Evolutionary conservation across 2,888 invertebrate species (phyloP).

Genomic region (Kryphioiulus occultus): DNA sequence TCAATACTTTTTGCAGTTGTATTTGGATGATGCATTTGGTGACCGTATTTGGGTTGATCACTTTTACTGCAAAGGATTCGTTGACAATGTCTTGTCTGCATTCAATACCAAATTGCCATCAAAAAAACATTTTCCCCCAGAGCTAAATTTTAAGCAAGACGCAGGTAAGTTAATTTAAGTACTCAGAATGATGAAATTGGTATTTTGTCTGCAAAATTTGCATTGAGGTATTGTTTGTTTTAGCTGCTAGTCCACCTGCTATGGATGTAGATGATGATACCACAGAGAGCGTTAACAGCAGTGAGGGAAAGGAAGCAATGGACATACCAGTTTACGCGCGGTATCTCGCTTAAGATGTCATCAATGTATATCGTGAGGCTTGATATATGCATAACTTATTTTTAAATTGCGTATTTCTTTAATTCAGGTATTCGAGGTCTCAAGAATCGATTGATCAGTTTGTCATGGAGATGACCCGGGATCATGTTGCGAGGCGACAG

Average conservation of each 20-base stretch:
- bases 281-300: slow-evolving; percentile 48
- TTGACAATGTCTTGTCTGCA: slow-evolving; percentile 87
- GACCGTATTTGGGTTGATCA: slow-evolving; percentile 95
- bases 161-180: slow-evolving; percentile 52
- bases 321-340: slow-evolving; percentile 45
- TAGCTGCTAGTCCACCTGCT: slow-evolving; percentile 52
- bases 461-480: slow-evolving; percentile 85
- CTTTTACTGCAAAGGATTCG: slow-evolving; percentile 86
- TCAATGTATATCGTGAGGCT: background rate
- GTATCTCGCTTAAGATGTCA: slow-evolving; percentile 57
- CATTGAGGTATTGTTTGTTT: background rate
- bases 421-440: slow-evolving; percentile 69
- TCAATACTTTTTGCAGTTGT: slow-evolving; percentile 69
- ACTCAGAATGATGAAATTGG: no score
- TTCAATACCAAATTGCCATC: slow-evolving; percentile 82
- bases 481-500: slow-evolving; percentile 83
- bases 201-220: no score
- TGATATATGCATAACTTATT: background rate
- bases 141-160: slow-evolving; percentile 56
- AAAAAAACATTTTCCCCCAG: slow-evolving; percentile 68
- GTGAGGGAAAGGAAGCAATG: slow-evolving; percentile 46
- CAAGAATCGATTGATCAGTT: slow-evolving; percentile 78
- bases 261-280: slow-evolving; percentile 52
- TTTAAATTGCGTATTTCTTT: background rate
- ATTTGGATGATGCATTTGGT: slow-evolving; percentile 92